These are phyloP conservation scores for Caenorhabditis angaria DNA, from an alignment of 2,888 invertebrate species.

Conservation along the genomic window DNA sequence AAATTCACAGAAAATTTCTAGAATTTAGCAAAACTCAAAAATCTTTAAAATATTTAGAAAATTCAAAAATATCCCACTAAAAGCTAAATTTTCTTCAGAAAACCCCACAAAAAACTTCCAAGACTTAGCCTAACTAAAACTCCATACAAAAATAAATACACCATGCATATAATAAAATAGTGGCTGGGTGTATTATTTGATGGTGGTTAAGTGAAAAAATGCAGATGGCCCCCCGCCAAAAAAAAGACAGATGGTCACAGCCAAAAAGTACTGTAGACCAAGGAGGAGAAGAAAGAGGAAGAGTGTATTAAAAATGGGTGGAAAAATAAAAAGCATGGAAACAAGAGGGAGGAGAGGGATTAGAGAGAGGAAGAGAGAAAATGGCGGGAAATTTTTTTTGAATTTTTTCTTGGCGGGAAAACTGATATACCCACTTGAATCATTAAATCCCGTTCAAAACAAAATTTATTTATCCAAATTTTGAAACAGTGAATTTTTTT, in stretches of 20 bases:
- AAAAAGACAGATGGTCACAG: constrained; percentile 34
- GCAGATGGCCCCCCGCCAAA: constrained; percentile 29
- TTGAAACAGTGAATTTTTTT: too few relatives aligned
- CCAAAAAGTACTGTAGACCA: background rate
- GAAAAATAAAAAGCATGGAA: constrained; percentile 7
- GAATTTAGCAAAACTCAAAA: too few relatives aligned
- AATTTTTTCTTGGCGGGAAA: constrained; percentile 1
- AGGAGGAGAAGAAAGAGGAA: background rate
- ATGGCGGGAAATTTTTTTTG: constrained; percentile 10
- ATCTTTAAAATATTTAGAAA: too few relatives aligned
- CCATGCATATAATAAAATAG: constrained; percentile 26
- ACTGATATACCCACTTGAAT: too few relatives aligned
- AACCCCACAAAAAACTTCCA: too few relatives aligned
- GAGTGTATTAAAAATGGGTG: constrained; percentile 6
- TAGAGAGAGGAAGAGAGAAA: constrained; percentile 1
- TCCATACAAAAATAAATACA: constrained; percentile 32
- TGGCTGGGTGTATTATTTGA: constrained; percentile 10
- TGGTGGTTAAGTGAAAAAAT: constrained; percentile 40
- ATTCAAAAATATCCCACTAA: too few relatives aligned
- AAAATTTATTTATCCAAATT: too few relatives aligned
- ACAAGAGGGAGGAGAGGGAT: background rate
- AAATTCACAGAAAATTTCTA: too few relatives aligned
- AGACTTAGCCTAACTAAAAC: constrained; percentile 15
- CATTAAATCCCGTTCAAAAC: too few relatives aligned
- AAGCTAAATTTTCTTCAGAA: too few relatives aligned